A percentile compares a stretch with the other conserved stretches of the same genome.
These are phyloP conservation scores for Latrodectus geometricus DNA, from an alignment of 1,140 invertebrate species.

Conservation along the genomic window DNA sequence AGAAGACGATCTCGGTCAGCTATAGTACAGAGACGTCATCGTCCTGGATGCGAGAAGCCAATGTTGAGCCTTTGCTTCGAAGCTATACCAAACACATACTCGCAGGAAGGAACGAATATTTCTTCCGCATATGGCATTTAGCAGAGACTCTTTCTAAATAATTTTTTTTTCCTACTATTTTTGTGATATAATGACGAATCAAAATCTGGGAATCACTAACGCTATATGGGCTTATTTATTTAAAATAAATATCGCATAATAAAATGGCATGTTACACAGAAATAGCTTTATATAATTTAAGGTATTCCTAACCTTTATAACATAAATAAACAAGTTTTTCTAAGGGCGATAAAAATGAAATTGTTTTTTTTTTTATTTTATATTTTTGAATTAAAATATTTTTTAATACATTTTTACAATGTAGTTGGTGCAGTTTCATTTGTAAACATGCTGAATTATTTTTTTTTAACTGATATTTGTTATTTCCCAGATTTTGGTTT, in stretches of 20 bases:
- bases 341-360: conserved; percentile 22
- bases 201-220: conserved; percentile 19
- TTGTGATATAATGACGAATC: conserved; percentile 11
- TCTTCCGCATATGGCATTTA: conserved; percentile 92
- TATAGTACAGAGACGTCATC: conserved; percentile 89
- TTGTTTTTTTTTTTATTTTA: conserved; percentile 22
- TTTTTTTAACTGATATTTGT: neutral
- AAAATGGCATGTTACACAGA: neutral
- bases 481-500: conserved; percentile 33
- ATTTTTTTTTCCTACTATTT: neutral
- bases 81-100: conserved; percentile 86
- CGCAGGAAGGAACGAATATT: conserved; percentile 88
- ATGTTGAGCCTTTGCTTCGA: conserved; percentile 92
- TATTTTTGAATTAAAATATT: neutral
- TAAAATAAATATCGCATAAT: neutral
- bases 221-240: neutral
- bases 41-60: conserved; percentile 89
- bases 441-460: neutral
- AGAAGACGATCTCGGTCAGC: conserved; percentile 76
- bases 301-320: neutral
- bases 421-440: neutral
- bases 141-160: conserved; percentile 84
- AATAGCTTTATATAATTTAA: neutral
- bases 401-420: neutral
- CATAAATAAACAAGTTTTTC: conserved; percentile 56